These are phyloP conservation scores for Galago senegalensis DNA, from an alignment of 2,797 vertebrate genomes.

Conservation along the genomic window DNA sequence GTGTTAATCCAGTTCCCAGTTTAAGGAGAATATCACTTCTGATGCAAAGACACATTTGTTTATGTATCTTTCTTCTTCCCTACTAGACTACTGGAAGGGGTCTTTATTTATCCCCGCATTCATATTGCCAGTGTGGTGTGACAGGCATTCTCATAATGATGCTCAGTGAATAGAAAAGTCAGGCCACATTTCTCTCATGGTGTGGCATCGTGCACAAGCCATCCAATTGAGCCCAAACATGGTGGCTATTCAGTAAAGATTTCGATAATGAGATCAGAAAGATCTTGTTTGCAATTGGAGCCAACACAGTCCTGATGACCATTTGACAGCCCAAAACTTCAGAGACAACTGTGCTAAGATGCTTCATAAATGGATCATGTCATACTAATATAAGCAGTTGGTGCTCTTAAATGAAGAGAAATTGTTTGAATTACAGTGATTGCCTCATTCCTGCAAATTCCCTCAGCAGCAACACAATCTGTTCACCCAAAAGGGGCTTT, in stretches of 20 bases:
- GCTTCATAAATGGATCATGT: constrained; percentile 79
- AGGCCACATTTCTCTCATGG: not conserved
- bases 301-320: constrained; percentile 68
- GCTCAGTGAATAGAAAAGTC: not conserved
- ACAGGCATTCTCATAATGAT: not conserved
- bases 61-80: not conserved
- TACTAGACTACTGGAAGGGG: not conserved
- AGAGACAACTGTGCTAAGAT: constrained; percentile 71
- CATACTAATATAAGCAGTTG: constrained; percentile 81
- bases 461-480: constrained; percentile 82
- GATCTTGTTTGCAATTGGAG: constrained; percentile 57
- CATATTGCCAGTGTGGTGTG: not conserved
- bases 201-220: not conserved
- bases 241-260: constrained; percentile 29
- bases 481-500: constrained; percentile 80
- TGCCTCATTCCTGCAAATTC: constrained; percentile 80
- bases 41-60: not conserved
- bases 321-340: constrained; percentile 80
- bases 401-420: constrained; percentile 80
- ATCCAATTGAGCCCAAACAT: constrained; percentile 19
- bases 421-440: constrained; percentile 82
- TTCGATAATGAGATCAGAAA: constrained; percentile 76
- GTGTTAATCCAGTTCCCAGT: not conserved
- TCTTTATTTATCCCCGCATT: not conserved
- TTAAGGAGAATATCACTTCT: not conserved